Evolutionary conservation across 1,140 invertebrate genomes (phyloP).

Genomic region (Acromyrmex heyeri): DNA sequence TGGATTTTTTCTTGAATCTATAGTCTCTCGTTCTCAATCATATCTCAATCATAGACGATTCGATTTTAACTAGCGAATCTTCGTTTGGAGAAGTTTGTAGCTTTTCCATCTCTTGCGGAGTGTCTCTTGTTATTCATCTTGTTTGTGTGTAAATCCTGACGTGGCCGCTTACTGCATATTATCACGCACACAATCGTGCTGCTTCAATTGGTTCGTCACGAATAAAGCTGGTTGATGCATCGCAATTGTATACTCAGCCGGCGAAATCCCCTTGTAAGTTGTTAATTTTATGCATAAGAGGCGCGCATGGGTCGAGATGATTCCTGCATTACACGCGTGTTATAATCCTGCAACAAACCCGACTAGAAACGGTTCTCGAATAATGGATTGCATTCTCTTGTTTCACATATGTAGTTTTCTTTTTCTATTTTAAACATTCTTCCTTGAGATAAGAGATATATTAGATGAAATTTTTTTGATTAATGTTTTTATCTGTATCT

Average conservation of each 20-base stretch:
- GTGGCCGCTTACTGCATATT: slow-evolving; percentile 47
- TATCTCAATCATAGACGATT: not conserved
- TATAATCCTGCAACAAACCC: slow-evolving; percentile 37
- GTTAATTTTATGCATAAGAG: slow-evolving; percentile 65
- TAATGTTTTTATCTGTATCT: not conserved
- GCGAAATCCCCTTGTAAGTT: slow-evolving; percentile 59
- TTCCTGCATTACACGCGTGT: slow-evolving; percentile 42
- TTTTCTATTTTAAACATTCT: not conserved
- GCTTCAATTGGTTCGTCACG: slow-evolving; percentile 52
- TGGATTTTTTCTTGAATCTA: not conserved
- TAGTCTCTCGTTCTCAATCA: not conserved
- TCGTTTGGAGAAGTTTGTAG: not conserved
- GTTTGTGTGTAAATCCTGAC: slow-evolving; percentile 22
- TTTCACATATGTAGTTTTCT: not conserved
- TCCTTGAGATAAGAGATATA: not conserved
- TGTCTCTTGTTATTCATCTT: slow-evolving; percentile 29
- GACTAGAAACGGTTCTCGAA: not conserved
- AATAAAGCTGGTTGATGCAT: slow-evolving; percentile 49
- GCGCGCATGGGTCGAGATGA: slow-evolving; percentile 46
- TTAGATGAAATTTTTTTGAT: not conserved
- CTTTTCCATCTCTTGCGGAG: slow-evolving; percentile 2
- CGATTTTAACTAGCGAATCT: slow-evolving; percentile 15
- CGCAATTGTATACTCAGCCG: slow-evolving; percentile 55
- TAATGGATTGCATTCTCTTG: slow-evolving; percentile 16
- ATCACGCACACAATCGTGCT: slow-evolving; percentile 26